Percentiles rank a stretch among this genome's conserved stretches.
phyloP scores from a whole-genome alignment of 2,113 vertebrate species.

The Acanthisitta chloris region DNA sequence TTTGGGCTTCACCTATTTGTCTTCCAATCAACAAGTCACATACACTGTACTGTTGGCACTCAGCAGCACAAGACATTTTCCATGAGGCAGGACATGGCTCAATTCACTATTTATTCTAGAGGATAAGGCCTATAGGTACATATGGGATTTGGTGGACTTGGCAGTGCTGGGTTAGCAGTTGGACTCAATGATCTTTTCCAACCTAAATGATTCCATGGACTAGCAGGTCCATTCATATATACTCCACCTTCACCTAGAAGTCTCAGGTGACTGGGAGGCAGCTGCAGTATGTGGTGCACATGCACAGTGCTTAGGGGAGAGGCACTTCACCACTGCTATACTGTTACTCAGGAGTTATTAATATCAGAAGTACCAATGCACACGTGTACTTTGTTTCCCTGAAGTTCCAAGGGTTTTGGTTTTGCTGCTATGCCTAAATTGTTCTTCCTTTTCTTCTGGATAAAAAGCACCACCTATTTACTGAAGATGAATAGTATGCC shows the following conservation, averaged over 20 bases:
- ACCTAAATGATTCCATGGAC: background rate
- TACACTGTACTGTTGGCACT: background rate
- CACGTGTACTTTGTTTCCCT: background rate
- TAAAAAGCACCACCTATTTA: background rate
- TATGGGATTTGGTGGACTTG: background rate
- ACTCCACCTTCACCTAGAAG: background rate
- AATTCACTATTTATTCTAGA: background rate
- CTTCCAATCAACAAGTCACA: background rate
- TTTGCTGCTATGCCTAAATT: background rate
- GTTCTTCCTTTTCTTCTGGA: background rate
- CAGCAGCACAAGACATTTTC: background rate
- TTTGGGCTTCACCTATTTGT: background rate
- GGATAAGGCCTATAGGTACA: background rate
- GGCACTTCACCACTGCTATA: background rate
- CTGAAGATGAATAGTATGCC: background rate
- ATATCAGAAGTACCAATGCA: background rate
- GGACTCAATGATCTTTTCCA: background rate
- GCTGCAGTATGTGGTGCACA: accelerated
- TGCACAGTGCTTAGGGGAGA: background rate
- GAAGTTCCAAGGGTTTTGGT: background rate
- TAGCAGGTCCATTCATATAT: background rate
- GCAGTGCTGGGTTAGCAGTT: background rate
- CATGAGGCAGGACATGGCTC: background rate
- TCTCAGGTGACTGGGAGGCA: background rate
- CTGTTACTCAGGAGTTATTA: background rate